Percentiles rank a stretch among this genome's conserved stretches.
phyloP scores from a whole-genome alignment of 2,888 invertebrate species.

The Argyresthia goedartella region DNA sequence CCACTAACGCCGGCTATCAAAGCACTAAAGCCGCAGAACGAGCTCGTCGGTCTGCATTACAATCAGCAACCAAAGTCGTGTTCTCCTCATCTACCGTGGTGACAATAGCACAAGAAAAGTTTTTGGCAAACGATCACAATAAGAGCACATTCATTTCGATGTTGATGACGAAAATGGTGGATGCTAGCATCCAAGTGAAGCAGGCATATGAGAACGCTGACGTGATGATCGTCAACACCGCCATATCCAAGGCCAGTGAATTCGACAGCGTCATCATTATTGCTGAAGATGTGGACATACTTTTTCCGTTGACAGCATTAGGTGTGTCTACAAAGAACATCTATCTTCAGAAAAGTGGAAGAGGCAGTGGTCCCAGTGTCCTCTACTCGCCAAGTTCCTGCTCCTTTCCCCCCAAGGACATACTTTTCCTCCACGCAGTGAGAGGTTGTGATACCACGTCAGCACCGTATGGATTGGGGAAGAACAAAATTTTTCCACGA shows the following conservation, averaged over 20 bases:
- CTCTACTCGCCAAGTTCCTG: too few relatives aligned
- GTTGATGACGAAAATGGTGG: slow-evolving; percentile 10
- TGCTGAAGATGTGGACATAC: slow-evolving; percentile 11
- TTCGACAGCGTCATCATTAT: slow-evolving; percentile 9
- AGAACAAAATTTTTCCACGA: too few relatives aligned
- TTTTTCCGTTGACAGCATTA: slow-evolving; percentile 9
- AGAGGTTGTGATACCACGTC: too few relatives aligned
- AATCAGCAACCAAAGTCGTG: slow-evolving; percentile 7
- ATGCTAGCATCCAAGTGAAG: slow-evolving; percentile 8
- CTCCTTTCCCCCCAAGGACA: too few relatives aligned
- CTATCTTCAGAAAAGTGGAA: slow-evolving; percentile 10
- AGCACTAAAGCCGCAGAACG: too few relatives aligned
- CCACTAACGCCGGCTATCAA: too few relatives aligned
- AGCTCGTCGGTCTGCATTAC: too few relatives aligned
- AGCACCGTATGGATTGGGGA: too few relatives aligned
- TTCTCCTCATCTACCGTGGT: slow-evolving; percentile 7
- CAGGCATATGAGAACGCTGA: slow-evolving; percentile 13
- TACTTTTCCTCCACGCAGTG: too few relatives aligned
- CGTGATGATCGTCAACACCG: slow-evolving; percentile 11
- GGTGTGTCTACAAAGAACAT: slow-evolving; percentile 4
- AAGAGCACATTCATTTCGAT: slow-evolving; percentile 11
- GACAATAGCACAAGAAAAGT: slow-evolving; percentile 10
- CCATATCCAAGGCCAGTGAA: slow-evolving; percentile 9
- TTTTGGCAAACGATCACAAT: slow-evolving; percentile 12
- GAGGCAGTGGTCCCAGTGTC: slow-evolving; percentile 6